Percentiles rank a stretch among this genome's conserved stretches.
Conservation (phyloP, 2,113 vertebrate genomes). For the Pithys albifrons region DNA sequence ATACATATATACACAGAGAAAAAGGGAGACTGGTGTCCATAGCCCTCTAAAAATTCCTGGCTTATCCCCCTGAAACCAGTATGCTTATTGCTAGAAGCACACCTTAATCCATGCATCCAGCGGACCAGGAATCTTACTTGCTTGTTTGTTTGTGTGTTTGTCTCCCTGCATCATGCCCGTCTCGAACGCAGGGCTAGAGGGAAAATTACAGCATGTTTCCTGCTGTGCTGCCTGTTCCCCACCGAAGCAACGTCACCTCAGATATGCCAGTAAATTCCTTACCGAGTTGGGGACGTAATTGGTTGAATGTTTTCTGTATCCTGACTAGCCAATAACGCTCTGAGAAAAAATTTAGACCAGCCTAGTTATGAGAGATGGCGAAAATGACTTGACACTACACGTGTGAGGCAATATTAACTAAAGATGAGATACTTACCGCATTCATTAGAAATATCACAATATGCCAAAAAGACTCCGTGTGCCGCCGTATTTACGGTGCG, state of each 20-base stretch:
- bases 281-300: slow-evolving; percentile 45
- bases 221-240: background rate
- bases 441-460: slow-evolving; percentile 5
- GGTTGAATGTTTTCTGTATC: slow-evolving; percentile 49
- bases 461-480: background rate
- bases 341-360: slow-evolving; percentile 30
- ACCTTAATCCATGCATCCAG: background rate
- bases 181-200: background rate
- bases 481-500: background rate
- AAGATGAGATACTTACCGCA: background rate
- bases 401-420: background rate
- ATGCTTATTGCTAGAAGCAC: background rate
- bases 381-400: slow-evolving; percentile 31
- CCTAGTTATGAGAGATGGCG: slow-evolving; percentile 16
- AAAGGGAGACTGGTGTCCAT: background rate
- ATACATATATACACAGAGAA: background rate
- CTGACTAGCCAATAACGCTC: slow-evolving; percentile 49
- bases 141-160: background rate
- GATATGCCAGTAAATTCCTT: slow-evolving; percentile 68
- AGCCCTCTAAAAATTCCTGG: background rate
- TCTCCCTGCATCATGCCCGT: background rate
- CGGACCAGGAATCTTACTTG: background rate
- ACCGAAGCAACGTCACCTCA: slow-evolving; percentile 51
- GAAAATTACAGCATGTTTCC: slow-evolving; percentile 32
- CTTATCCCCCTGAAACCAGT: background rate